A percentile compares a stretch with the other conserved stretches of the same genome.
phyloP scores from a whole-genome alignment of 2,113 vertebrate genomes.

The Thunnus thynnus region DNA sequence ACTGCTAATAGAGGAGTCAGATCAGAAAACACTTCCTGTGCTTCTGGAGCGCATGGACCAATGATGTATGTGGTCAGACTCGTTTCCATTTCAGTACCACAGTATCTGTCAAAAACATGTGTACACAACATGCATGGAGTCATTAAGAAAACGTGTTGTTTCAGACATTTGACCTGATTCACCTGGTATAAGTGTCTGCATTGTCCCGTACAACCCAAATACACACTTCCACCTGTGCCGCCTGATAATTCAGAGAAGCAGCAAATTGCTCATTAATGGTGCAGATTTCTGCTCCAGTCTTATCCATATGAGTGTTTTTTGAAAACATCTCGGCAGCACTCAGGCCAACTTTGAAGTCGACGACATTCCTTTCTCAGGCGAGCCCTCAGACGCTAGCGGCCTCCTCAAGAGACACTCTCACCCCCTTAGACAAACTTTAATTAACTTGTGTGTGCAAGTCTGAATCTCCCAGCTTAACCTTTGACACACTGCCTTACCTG shows the following conservation, averaged over 20 bases:
- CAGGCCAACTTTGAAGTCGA: slow-evolving; percentile 66
- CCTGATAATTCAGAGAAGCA: background rate
- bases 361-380: slow-evolving; percentile 71
- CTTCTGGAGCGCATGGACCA: too few relatives aligned
- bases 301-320: slow-evolving; percentile 21
- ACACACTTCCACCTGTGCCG: background rate
- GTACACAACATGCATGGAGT: too few relatives aligned
- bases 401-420: slow-evolving; percentile 73
- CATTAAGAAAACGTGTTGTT: too few relatives aligned
- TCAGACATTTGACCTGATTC: too few relatives aligned
- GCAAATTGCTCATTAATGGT: slow-evolving; percentile 15
- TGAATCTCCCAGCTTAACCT: slow-evolving; percentile 81
- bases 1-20: too few relatives aligned
- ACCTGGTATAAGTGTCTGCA: too few relatives aligned
- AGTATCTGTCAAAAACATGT: too few relatives aligned
- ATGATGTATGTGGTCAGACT: too few relatives aligned
- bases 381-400: slow-evolving; percentile 52
- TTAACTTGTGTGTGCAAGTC: slow-evolving; percentile 80
- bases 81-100: too few relatives aligned
- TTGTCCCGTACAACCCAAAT: too few relatives aligned
- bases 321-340: slow-evolving; percentile 35
- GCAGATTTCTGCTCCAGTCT: slow-evolving; percentile 2
- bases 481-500: slow-evolving; percentile 79
- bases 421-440: slow-evolving; percentile 82
- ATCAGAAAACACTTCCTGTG: too few relatives aligned